A percentile compares a stretch with the other conserved stretches of the same genome.
These are phyloP conservation scores for Typhlomys cinereus DNA, from an alignment of 2,113 vertebrate genomes.

Conservation along the genomic window DNA sequence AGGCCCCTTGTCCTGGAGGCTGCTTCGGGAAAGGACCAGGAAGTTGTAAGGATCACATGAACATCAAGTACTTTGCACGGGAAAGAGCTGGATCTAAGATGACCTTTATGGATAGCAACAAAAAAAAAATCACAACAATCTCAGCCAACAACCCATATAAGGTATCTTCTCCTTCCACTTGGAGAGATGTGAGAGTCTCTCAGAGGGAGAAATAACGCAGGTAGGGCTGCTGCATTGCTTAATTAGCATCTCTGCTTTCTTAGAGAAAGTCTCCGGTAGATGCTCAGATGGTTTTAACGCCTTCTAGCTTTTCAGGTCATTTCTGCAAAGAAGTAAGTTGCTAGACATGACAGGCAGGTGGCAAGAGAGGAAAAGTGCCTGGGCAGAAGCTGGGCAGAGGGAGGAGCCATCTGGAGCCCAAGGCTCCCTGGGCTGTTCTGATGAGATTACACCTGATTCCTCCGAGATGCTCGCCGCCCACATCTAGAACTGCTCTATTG, in stretches of 20 bases:
- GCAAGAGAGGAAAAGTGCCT: not conserved
- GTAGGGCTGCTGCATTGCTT: not conserved
- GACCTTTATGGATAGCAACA: not conserved
- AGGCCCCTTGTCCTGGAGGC: not conserved
- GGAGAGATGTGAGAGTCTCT: constrained; percentile 18
- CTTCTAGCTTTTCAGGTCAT: not conserved
- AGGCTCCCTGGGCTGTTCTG: not conserved
- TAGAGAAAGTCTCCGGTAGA: not conserved
- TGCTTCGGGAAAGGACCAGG: not conserved
- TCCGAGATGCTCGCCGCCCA: not conserved
- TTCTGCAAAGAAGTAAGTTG: not conserved
- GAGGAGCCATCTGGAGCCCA: too few species aligned
- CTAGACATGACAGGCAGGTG: not conserved
- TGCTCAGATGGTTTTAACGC: not conserved
- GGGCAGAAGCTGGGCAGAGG: not conserved
- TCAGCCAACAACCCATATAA: not conserved
- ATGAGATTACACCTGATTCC: not conserved
- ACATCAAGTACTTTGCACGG: not conserved
- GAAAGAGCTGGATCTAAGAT: not conserved
- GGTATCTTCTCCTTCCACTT: not conserved
- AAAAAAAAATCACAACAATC: not conserved
- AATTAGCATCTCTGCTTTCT: not conserved
- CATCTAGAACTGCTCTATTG: not conserved
- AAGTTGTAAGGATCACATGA: not conserved
- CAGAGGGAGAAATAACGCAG: not conserved